These are phyloP conservation scores for Drosophila leontia DNA, from an alignment of 1,140 invertebrate species.

Conservation along the genomic window DNA sequence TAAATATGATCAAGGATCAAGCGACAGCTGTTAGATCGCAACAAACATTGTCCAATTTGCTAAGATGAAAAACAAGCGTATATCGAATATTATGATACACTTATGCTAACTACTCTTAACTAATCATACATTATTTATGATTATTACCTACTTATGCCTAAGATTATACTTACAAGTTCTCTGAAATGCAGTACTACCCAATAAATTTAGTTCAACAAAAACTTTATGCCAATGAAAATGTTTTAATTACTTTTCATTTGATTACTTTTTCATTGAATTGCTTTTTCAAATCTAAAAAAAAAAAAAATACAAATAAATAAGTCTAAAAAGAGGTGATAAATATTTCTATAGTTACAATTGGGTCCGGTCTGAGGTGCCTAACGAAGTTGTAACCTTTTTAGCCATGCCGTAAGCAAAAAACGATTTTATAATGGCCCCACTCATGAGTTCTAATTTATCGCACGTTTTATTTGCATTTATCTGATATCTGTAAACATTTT, in stretches of 20 bases:
- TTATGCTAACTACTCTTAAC: slow-evolving; percentile 60
- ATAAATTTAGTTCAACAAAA: slow-evolving; percentile 85
- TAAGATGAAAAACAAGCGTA: slow-evolving; percentile 44
- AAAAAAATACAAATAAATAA: background rate
- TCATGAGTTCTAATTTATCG: slow-evolving; percentile 66
- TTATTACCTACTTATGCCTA: slow-evolving; percentile 69
- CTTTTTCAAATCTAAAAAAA: slow-evolving; percentile 59
- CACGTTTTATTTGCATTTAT: slow-evolving; percentile 77
- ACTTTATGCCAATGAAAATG: slow-evolving; percentile 82
- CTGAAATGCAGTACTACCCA: slow-evolving; percentile 84
- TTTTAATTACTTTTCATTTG: slow-evolving; percentile 80
- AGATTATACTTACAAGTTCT: slow-evolving; percentile 76
- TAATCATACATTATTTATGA: slow-evolving; percentile 65
- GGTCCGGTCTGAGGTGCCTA: slow-evolving; percentile 75
- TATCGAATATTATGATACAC: slow-evolving; percentile 64
- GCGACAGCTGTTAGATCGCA: slow-evolving; percentile 45
- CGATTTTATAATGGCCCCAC: slow-evolving; percentile 78
- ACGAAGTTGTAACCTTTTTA: slow-evolving; percentile 76
- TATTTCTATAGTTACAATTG: slow-evolving; percentile 75
- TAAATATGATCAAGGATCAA: slow-evolving; percentile 71
- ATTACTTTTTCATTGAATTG: slow-evolving; percentile 78
- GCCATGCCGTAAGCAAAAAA: slow-evolving; percentile 75
- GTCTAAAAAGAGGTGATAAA: slow-evolving; percentile 45
- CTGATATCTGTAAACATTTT: slow-evolving; percentile 41
- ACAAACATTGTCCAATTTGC: slow-evolving; percentile 62